These are phyloP conservation scores for Coendou prehensilis DNA, from an alignment of 2,797 vertebrate species.

Conservation along the genomic window DNA sequence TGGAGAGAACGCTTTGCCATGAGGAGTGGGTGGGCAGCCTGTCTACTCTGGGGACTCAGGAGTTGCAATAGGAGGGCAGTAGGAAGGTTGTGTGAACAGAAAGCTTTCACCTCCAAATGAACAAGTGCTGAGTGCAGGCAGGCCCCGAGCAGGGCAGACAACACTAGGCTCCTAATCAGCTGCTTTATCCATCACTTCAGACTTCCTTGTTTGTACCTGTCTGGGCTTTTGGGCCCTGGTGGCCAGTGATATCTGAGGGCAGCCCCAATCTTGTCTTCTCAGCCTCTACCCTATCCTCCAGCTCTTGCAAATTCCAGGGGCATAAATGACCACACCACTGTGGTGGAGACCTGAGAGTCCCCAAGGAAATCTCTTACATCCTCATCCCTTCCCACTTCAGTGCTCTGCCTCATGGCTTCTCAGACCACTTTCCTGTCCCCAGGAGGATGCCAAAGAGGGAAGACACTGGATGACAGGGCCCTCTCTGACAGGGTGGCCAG, in stretches of 20 bases:
- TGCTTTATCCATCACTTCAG: too few species aligned
- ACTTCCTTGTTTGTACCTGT: background rate
- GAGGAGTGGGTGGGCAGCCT: background rate
- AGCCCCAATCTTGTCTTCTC: background rate
- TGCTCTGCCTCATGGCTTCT: background rate
- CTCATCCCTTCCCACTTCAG: background rate
- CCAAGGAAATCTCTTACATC: too few species aligned
- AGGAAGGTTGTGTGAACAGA: background rate
- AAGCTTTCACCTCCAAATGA: background rate
- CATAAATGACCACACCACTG: background rate
- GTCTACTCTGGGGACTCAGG: background rate
- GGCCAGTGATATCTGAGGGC: accelerated
- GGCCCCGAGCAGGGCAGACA: background rate
- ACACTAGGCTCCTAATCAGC: accelerated
- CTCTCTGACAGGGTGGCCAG: background rate
- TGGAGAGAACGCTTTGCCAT: background rate
- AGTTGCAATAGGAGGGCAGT: background rate
- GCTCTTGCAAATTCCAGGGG: background rate
- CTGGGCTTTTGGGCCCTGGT: background rate
- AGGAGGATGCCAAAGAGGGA: background rate
- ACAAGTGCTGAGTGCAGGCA: background rate
- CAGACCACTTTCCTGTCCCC: background rate
- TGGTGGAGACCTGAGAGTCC: too few species aligned
- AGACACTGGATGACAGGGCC: background rate
- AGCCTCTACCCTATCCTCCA: accelerated